Conservation (phyloP, 1,140 invertebrate species). For the Coenobita brevimanus region DNA sequence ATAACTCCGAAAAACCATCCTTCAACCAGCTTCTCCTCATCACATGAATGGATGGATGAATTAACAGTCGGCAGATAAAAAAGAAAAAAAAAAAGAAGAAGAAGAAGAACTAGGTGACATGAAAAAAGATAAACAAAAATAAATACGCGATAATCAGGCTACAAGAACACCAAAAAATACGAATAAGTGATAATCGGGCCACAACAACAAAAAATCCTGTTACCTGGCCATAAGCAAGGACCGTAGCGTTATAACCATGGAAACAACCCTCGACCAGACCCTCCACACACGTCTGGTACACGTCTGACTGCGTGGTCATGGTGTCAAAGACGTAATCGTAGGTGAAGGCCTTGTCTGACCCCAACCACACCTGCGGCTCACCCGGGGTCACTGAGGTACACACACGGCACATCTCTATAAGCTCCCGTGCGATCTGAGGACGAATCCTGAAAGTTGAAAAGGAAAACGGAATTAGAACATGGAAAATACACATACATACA, state of each 20-base stretch:
- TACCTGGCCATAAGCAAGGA: conserved; percentile 95
- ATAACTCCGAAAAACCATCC: no score
- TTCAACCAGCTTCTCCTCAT: no score
- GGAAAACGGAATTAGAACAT: conserved; percentile 66
- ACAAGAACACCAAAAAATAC: neutral
- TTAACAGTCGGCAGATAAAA: no score
- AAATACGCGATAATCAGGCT: neutral
- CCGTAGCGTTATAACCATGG: conserved; percentile 96
- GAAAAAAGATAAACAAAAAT: no score
- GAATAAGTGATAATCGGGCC: neutral
- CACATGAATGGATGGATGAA: no score
- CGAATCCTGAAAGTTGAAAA: conserved; percentile 83
- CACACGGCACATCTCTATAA: conserved; percentile 94
- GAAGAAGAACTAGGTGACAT: no score
- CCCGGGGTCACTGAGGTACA: conserved; percentile 91
- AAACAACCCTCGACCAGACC: conserved; percentile 89
- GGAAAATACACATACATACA: conserved; percentile 53
- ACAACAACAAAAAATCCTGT: conserved; percentile 53
- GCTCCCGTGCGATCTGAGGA: conserved; percentile 92
- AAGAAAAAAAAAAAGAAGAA: neutral
- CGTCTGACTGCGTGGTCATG: conserved; percentile 78
- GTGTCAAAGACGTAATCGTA: conserved; percentile 96
- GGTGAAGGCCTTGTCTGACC: conserved; percentile 95
- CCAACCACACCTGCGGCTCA: conserved; percentile 93
- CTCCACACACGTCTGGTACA: conserved; percentile 91